Evolutionary conservation across 2,888 invertebrate species (phyloP).

Genomic region (Acrobasis suavella): DNA sequence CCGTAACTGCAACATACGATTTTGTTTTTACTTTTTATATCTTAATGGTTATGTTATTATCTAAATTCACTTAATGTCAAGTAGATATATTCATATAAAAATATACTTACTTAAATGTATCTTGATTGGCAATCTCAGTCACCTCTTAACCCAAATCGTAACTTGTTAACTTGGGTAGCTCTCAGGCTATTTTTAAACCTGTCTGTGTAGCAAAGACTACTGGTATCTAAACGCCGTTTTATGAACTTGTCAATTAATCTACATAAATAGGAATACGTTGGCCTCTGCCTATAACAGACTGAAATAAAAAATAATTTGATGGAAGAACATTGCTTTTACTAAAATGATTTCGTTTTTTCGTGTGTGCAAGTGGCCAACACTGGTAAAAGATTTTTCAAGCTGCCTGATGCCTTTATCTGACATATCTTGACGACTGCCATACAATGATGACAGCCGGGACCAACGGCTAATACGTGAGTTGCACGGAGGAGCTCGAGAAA

Average conservation of each 20-base stretch:
- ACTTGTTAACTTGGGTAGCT: neutral
- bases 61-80: slow-evolving; percentile 4
- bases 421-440: no score
- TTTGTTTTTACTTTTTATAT: slow-evolving; percentile 1
- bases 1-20: neutral
- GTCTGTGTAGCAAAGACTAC: neutral
- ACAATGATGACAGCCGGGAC: no score
- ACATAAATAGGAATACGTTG: neutral
- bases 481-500: no score
- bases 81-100: neutral
- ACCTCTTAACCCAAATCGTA: slow-evolving; percentile 1
- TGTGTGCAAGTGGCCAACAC: no score
- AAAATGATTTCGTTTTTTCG: no score
- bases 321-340: no score
- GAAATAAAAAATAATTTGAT: no score
- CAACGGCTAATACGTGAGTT: no score
- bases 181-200: neutral
- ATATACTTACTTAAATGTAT: neutral
- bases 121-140: neutral
- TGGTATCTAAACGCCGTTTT: neutral
- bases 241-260: neutral
- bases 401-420: no score
- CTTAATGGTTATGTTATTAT: slow-evolving; percentile 9
- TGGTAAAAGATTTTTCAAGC: no score
- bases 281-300: no score